A percentile compares a stretch with the other conserved stretches of the same genome.
phyloP scores from a whole-genome alignment of 2,888 invertebrate species.

The Drosophila phalerata region DNA sequence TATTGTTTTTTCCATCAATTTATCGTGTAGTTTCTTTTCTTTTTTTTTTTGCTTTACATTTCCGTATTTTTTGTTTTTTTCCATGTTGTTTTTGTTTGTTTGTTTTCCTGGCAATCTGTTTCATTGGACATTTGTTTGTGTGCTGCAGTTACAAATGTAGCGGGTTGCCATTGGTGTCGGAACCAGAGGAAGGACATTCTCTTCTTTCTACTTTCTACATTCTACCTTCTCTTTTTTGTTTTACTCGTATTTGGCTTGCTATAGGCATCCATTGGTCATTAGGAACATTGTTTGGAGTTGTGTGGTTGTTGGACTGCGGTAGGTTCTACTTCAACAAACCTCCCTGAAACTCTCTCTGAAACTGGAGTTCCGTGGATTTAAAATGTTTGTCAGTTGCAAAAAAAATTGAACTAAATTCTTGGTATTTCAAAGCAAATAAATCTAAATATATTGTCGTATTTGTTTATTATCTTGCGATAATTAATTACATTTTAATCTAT shows the following conservation, averaged over 20 bases:
- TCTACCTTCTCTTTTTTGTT: not conserved
- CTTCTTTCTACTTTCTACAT: too few species aligned
- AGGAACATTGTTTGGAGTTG: constrained; percentile 57
- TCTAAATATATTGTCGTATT: not conserved
- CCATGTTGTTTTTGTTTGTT: constrained; percentile 47
- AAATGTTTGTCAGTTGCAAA: constrained; percentile 6
- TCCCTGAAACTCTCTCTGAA: not conserved
- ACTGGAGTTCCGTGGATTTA: constrained; percentile 4
- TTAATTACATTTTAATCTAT: not conserved
- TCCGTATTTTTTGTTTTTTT: constrained; percentile 27
- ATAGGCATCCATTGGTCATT: constrained; percentile 74
- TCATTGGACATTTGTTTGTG: constrained; percentile 77
- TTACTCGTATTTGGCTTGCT: constrained; percentile 44
- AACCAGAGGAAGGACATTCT: constrained; percentile 1
- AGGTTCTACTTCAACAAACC: not conserved
- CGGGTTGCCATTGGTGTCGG: constrained; percentile 40
- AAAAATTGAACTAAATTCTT: constrained; percentile 6
- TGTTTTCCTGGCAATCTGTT: constrained; percentile 75
- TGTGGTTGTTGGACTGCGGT: constrained; percentile 34
- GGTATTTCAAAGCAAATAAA: not conserved
- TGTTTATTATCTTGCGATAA: not conserved
- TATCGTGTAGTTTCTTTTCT: constrained; percentile 62
- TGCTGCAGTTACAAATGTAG: constrained; percentile 63
- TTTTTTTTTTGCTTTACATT: constrained; percentile 36
- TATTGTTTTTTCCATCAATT: constrained; percentile 74